A percentile compares a stretch with the other conserved stretches of the same genome.
These are phyloP conservation scores for Crotophaga sulcirostris DNA, from an alignment of 2,113 vertebrate species.

Conservation along the genomic window DNA sequence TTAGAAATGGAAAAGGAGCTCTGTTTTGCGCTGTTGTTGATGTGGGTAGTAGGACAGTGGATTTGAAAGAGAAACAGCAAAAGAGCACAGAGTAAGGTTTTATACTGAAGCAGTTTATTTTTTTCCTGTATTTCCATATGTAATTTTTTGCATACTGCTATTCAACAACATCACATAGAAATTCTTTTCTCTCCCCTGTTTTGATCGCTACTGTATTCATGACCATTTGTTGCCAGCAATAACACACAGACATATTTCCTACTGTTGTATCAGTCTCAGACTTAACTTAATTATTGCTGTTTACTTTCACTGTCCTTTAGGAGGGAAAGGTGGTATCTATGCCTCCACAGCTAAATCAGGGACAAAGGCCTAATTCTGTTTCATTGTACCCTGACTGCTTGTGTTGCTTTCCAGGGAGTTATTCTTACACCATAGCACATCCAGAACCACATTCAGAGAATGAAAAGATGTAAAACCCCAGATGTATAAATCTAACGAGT, in stretches of 20 bases:
- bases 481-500: conserved; percentile 41
- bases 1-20: not conserved
- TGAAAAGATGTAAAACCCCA: not conserved
- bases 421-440: not conserved
- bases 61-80: not conserved
- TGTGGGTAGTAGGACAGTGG: not conserved
- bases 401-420: not conserved
- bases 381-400: not conserved
- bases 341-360: not conserved
- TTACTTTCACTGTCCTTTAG: not conserved
- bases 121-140: not conserved
- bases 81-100: not conserved
- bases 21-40: not conserved
- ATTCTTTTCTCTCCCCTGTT: not conserved
- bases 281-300: not conserved
- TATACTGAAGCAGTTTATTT: not conserved
- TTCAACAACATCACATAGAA: not conserved
- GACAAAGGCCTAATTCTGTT: not conserved
- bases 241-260: not conserved
- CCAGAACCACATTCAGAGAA: not conserved
- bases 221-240: not conserved
- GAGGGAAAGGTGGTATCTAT: not conserved
- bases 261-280: not conserved
- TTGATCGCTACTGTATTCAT: not conserved
- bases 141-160: not conserved